Conservation (phyloP, 2,797 vertebrate species). For the Pangasius larnaudii region DNA sequence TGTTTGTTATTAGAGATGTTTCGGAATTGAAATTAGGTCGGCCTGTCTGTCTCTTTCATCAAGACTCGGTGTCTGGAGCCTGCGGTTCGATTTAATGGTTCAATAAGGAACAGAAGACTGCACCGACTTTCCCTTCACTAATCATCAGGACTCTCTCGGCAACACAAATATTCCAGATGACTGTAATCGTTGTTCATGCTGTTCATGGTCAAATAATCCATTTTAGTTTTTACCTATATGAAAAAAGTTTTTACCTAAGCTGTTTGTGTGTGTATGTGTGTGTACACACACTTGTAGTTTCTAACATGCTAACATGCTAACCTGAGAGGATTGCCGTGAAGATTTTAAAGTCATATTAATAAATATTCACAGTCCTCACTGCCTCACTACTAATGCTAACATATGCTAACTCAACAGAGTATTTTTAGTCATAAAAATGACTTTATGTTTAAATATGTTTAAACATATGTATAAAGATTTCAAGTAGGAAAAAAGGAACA, state of each 20-base stretch:
- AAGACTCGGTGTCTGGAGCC: not conserved
- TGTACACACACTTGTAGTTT: no score
- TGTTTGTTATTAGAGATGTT: constrained; percentile 22
- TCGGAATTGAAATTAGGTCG: constrained; percentile 24
- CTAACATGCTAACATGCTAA: not conserved
- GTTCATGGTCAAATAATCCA: not conserved
- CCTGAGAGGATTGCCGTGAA: not conserved
- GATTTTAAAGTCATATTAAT: not conserved
- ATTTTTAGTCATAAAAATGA: not conserved
- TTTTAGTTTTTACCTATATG: no score
- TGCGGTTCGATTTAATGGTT: constrained; percentile 24
- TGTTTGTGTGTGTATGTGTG: no score
- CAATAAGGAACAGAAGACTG: constrained; percentile 35
- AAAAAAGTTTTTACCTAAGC: not conserved
- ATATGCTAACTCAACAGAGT: not conserved
- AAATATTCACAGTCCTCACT: not conserved
- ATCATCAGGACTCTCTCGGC: constrained; percentile 28
- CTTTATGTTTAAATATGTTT: not conserved
- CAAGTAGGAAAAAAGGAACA: not conserved
- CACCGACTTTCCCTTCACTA: constrained; percentile 4
- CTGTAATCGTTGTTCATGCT: not conserved
- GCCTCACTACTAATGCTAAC: no score
- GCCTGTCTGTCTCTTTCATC: constrained; percentile 24
- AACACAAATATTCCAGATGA: constrained; percentile 34
- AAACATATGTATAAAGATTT: no score